phyloP scores from a whole-genome alignment of 2,888 invertebrate species.

The Dasypogon diadema region DNA sequence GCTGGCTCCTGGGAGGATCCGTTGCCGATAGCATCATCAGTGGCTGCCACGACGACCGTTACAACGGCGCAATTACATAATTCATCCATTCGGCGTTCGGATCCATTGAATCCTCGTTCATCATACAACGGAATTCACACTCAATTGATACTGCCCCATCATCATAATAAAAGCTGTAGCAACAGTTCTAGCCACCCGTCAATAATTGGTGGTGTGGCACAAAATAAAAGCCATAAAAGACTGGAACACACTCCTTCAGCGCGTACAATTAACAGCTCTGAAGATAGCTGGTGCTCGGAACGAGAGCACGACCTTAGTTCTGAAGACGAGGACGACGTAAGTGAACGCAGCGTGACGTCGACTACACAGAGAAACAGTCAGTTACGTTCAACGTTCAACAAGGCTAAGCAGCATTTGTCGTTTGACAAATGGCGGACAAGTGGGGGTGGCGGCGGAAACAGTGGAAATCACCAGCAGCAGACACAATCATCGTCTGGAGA shows the following conservation, averaged over 20 bases:
- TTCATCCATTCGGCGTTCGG: slow-evolving; percentile 63
- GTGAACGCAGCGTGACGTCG: slow-evolving; percentile 62
- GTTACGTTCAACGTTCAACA: slow-evolving; percentile 83
- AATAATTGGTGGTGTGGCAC: slow-evolving; percentile 63
- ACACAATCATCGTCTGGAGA: slow-evolving; percentile 47
- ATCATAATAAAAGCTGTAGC: slow-evolving; percentile 60
- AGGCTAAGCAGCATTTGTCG: slow-evolving; percentile 82
- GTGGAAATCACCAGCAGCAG: slow-evolving; percentile 62
- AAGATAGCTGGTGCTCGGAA: slow-evolving; percentile 75
- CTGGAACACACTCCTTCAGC: slow-evolving; percentile 62
- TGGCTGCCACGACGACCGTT: slow-evolving; percentile 62
- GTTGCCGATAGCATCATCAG: slow-evolving; percentile 58
- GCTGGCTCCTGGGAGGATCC: slow-evolving; percentile 85
- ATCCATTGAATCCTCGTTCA: slow-evolving; percentile 60
- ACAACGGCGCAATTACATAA: slow-evolving; percentile 65
- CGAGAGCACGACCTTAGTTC: slow-evolving; percentile 68
- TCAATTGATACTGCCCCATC: slow-evolving; percentile 60
- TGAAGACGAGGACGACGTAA: slow-evolving; percentile 76
- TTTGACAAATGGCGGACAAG: slow-evolving; percentile 78
- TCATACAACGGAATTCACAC: slow-evolving; percentile 60
- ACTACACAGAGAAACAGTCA: slow-evolving; percentile 77
- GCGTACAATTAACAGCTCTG: slow-evolving; percentile 69
- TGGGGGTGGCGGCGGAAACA: slow-evolving; percentile 66
- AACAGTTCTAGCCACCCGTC: slow-evolving; percentile 57
- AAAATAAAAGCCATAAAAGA: slow-evolving; percentile 67